Evolutionary conservation across 2,113 vertebrate genomes (phyloP).

Genomic region (Antigone vipio): DNA sequence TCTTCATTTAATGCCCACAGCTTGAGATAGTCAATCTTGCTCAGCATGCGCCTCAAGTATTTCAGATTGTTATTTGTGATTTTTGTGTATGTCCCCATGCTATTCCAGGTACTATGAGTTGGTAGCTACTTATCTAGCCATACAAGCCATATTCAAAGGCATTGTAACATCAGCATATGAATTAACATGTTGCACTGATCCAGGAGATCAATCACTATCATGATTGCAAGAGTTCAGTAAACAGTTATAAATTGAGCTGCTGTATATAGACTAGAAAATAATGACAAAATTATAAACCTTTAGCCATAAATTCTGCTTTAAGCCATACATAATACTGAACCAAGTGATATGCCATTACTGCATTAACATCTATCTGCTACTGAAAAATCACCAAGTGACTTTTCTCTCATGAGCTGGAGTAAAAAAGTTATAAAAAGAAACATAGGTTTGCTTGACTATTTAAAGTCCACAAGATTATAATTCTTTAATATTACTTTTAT

Average conservation of each 20-base stretch:
- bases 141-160: slow-evolving; percentile 14
- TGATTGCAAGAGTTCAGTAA: not conserved
- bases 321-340: not conserved
- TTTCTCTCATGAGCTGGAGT: not conserved
- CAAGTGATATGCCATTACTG: not conserved
- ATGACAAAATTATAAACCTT: not conserved
- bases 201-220: not conserved
- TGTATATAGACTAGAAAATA: not conserved
- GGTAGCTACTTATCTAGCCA: not conserved
- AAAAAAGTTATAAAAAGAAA: slow-evolving; percentile 29
- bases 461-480: not conserved
- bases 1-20: slow-evolving; percentile 18
- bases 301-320: not conserved
- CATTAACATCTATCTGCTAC: not conserved
- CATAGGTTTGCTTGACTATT: not conserved
- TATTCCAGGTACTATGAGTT: not conserved
- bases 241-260: not conserved
- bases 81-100: not conserved
- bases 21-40: slow-evolving; percentile 21
- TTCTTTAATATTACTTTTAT: slow-evolving; percentile 38
- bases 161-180: not conserved
- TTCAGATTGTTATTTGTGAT: slow-evolving; percentile 23
- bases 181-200: not conserved
- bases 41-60: not conserved
- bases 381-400: not conserved